Evolutionary conservation across 2,113 vertebrate species (phyloP).

Genomic region (Rana temporaria): DNA sequence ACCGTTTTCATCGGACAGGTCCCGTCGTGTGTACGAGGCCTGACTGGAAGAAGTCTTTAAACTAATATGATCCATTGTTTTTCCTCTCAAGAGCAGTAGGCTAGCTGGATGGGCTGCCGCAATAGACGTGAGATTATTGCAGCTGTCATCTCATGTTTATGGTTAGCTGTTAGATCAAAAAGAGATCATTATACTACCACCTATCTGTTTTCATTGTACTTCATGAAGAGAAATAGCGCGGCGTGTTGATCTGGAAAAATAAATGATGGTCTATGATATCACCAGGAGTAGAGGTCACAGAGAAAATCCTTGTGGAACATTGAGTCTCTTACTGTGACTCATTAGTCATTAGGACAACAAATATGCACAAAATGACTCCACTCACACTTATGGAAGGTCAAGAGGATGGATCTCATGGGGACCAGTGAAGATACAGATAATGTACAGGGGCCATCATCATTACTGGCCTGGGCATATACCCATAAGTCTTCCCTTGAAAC

Average conservation of each 20-base stretch:
- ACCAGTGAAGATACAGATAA: conserved; percentile 7
- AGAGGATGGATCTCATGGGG: conserved; percentile 17
- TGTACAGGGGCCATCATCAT: neutral
- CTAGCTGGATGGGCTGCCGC: too few relatives aligned
- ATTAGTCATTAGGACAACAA: conserved; percentile 33
- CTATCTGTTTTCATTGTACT: neutral
- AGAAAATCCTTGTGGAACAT: neutral
- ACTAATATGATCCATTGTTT: too few relatives aligned
- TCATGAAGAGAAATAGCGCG: neutral
- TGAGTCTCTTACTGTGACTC: conserved; percentile 9
- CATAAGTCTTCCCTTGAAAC: conserved; percentile 12
- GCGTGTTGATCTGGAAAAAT: neutral
- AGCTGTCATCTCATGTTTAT: too few relatives aligned
- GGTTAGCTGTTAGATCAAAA: too few relatives aligned
- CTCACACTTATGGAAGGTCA: conserved; percentile 15
- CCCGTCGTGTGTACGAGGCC: too few relatives aligned
- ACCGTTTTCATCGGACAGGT: too few relatives aligned
- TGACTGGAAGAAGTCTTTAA: too few relatives aligned
- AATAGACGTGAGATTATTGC: too few relatives aligned
- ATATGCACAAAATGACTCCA: conserved; percentile 9
- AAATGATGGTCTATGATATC: conserved; percentile 26
- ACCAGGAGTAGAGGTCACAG: neutral
- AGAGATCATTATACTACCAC: neutral
- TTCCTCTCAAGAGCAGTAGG: too few relatives aligned
- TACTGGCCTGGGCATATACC: conserved; percentile 8